A percentile compares a stretch with the other conserved stretches of the same genome.
Evolutionary conservation across 2,797 vertebrate genomes (phyloP).

Genomic region (Orientallactaga sibirica): DNA sequence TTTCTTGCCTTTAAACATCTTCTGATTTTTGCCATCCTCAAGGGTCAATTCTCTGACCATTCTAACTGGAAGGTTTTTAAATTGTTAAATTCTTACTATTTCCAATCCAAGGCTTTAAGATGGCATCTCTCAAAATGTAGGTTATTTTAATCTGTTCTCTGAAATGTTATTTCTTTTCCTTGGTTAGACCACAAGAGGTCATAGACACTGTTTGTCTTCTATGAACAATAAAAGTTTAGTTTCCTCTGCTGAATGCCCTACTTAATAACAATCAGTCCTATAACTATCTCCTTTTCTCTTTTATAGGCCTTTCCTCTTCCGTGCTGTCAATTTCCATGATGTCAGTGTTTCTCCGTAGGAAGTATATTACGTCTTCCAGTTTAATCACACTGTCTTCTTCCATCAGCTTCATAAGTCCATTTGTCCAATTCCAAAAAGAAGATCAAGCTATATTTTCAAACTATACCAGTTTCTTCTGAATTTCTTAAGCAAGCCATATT

Average conservation of each 20-base stretch:
- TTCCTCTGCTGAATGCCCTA: background rate
- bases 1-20: background rate
- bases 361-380: background rate
- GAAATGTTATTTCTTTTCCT: background rate
- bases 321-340: background rate
- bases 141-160: background rate
- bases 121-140: background rate
- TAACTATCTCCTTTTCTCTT: background rate
- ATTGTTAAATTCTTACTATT: background rate
- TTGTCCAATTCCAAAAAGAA: background rate
- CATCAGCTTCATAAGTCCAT: background rate
- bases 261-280: background rate
- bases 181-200: background rate
- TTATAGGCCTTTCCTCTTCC: background rate
- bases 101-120: background rate
- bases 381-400: background rate
- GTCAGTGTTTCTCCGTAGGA: background rate
- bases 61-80: background rate
- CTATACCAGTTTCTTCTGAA: background rate
- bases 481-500: background rate
- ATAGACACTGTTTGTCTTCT: background rate
- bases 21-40: background rate
- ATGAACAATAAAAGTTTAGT: background rate
- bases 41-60: background rate
- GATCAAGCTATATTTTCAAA: background rate